phyloP scores from a whole-genome alignment of 1,140 invertebrate species.

The Drosophila carrolli region DNA sequence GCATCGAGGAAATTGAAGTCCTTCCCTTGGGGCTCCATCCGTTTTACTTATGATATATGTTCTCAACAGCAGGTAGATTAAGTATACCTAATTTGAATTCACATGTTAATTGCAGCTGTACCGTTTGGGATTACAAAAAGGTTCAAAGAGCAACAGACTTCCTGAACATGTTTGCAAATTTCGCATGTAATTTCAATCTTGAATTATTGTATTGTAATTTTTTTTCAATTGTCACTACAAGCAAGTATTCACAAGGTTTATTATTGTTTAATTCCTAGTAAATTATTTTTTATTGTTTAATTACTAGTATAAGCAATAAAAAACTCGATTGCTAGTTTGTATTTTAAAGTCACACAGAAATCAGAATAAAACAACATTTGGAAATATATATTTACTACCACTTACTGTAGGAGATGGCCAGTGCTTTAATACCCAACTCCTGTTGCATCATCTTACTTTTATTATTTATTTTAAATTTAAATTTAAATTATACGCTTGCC shows the following conservation, averaged over 20 bases:
- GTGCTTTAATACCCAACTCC: neutral
- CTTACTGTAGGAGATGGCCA: constrained; percentile 14
- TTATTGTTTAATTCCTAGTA: no score
- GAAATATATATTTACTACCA: neutral
- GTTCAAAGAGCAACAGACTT: no score
- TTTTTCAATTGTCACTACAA: no score
- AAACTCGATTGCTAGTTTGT: no score
- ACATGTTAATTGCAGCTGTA: constrained; percentile 7
- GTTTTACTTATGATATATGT: constrained; percentile 22
- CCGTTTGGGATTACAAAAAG: neutral
- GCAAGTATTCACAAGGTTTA: no score
- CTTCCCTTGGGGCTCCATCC: constrained; percentile 13
- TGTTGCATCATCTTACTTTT: constrained; percentile 39
- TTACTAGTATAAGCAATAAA: no score
- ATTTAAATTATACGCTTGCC: constrained; percentile 76
- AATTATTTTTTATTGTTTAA: no score
- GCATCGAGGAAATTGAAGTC: constrained; percentile 24
- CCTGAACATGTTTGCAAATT: no score
- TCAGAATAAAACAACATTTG: no score
- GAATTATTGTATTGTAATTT: no score
- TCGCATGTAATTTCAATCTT: no score
- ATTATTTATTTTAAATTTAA: constrained; percentile 76
- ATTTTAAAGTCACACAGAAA: neutral
- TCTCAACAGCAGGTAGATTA: constrained; percentile 11
- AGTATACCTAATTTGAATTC: constrained; percentile 9